phyloP scores from a whole-genome alignment of 2,797 vertebrate species.

The Tachyglossus aculeatus region DNA sequence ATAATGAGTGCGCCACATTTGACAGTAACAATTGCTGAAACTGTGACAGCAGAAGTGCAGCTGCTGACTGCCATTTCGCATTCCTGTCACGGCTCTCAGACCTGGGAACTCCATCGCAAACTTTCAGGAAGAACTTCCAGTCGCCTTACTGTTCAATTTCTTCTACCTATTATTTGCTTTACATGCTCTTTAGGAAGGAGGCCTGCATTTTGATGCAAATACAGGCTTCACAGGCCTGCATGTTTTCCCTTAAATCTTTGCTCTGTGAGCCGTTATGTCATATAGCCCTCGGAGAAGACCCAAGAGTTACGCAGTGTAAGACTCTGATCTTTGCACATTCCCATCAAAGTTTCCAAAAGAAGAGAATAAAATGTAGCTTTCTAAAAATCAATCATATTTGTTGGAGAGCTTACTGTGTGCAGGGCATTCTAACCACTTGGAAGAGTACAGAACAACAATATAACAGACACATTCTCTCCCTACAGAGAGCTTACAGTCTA shows the following conservation, averaged over 20 bases:
- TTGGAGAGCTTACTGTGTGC: too few relatives aligned
- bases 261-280: slow-evolving; percentile 42
- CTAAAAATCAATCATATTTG: too few relatives aligned
- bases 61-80: slow-evolving; percentile 26
- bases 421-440: too few relatives aligned
- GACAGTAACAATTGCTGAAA: slow-evolving; percentile 49
- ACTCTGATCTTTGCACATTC: too few relatives aligned
- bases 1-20: slow-evolving; percentile 39
- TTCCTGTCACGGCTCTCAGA: slow-evolving; percentile 56
- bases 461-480: too few relatives aligned
- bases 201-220: slow-evolving; percentile 31
- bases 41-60: slow-evolving; percentile 27
- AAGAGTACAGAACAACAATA: too few relatives aligned
- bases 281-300: not conserved
- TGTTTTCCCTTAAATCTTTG: not conserved
- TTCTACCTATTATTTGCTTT: slow-evolving; percentile 32
- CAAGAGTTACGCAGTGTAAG: too few relatives aligned
- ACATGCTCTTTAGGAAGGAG: slow-evolving; percentile 19
- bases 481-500: too few relatives aligned
- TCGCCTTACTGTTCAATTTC: slow-evolving; percentile 23
- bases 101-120: slow-evolving; percentile 3
- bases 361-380: too few relatives aligned
- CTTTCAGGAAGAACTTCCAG: slow-evolving; percentile 26
- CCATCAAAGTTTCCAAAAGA: too few relatives aligned
- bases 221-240: slow-evolving; percentile 14